A percentile compares a stretch with the other conserved stretches of the same genome.
Evolutionary conservation across 2,113 vertebrate species (phyloP).

Genomic region (Neolamprologus hecqui): DNA sequence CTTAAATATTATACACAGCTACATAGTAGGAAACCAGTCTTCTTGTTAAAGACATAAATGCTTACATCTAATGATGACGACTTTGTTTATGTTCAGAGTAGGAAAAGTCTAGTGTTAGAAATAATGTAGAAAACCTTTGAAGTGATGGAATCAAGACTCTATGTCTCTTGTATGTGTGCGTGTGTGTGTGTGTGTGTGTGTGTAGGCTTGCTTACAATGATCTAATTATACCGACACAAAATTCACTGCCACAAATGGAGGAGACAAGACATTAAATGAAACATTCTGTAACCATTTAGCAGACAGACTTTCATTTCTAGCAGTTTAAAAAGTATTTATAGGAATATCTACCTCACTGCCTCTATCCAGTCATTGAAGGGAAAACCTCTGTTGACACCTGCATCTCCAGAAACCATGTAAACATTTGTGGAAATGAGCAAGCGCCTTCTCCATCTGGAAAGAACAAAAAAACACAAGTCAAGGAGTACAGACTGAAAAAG

Average conservation of each 20-base stretch:
- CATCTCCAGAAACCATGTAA: constrained; percentile 48
- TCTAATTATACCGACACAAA: neutral
- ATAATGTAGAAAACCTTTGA: neutral
- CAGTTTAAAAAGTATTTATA: neutral
- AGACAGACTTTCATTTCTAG: neutral
- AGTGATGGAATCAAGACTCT: neutral
- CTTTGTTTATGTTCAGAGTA: neutral
- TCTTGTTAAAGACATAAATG: neutral
- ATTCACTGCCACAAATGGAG: neutral
- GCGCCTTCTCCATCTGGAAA: constrained; percentile 38
- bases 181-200: neutral
- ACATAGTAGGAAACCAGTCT: neutral
- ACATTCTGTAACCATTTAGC: neutral
- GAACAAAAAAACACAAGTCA: neutral
- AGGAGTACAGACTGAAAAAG: neutral
- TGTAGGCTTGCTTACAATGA: neutral
- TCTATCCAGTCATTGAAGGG: constrained; percentile 53
- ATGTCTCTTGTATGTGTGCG: neutral
- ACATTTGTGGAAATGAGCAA: neutral
- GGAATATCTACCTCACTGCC: constrained; percentile 17
- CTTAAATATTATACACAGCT: neutral
- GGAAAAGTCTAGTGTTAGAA: neutral
- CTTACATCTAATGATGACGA: neutral
- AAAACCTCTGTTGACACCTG: constrained; percentile 18
- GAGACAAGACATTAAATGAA: neutral